phyloP scores from a whole-genome alignment of 2,888 invertebrate species.

The Ferrisia virgata region DNA sequence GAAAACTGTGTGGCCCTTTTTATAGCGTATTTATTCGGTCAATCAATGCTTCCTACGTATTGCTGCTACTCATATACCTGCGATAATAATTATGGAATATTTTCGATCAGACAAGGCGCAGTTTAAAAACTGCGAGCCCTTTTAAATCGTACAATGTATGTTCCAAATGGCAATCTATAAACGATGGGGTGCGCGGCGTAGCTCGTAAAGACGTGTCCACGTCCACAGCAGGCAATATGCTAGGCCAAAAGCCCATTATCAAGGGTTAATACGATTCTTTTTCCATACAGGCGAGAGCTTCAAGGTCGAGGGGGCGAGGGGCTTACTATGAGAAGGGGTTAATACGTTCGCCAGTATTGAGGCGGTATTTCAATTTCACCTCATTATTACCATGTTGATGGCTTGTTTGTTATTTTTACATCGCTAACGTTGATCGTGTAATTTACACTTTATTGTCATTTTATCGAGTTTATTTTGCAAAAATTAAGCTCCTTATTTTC shows the following conservation, averaged over 20 bases:
- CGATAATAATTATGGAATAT: background rate
- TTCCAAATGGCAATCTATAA: background rate
- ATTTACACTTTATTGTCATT: constrained; percentile 14
- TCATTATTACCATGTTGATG: constrained; percentile 14
- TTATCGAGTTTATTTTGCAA: constrained; percentile 14
- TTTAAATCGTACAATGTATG: background rate
- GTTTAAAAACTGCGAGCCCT: background rate
- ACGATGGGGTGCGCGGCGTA: too few relatives aligned
- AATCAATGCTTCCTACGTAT: too few relatives aligned
- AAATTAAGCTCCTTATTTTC: constrained; percentile 17
- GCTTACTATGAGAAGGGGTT: too few relatives aligned
- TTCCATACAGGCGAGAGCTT: background rate
- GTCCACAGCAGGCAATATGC: background rate
- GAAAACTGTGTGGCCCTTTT: too few relatives aligned
- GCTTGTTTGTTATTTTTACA: constrained; percentile 17
- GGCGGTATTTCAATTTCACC: constrained; percentile 5
- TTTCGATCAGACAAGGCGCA: background rate
- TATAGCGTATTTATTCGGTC: too few relatives aligned
- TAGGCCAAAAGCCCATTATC: background rate
- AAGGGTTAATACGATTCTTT: background rate
- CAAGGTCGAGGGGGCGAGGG: too few relatives aligned
- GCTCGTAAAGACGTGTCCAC: background rate
- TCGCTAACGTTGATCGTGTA: background rate
- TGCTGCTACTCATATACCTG: background rate
- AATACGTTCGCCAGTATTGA: background rate